Evolutionary conservation across 2,113 vertebrate species (phyloP), one percentile per base, ranked within the genome.

Genomic region (Falcunculus frontatus): DNA sequence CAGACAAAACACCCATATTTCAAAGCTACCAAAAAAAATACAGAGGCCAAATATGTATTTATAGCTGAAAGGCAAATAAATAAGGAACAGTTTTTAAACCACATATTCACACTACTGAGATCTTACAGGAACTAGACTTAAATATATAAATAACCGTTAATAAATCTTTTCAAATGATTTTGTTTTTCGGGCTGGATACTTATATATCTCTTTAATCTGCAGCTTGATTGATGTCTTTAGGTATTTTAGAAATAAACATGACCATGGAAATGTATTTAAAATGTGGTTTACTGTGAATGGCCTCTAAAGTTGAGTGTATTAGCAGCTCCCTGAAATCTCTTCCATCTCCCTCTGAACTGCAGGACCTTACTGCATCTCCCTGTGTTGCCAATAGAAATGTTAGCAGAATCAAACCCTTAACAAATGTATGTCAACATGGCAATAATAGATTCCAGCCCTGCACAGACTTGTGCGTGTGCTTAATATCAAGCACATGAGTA

Each of bases 401-500:
- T 93, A 95, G 79, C 47, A 94, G 86, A 90, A 84, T 84, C 90
- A 92, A 92, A 94, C 79, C 93, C 92, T 89, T 90, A 93, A 89
- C 90, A 96, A 96, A 96, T 92, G 80, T 64, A 96, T 81, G 90
- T 92, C 93, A 96, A 95, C 93, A 96, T 84, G 95, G 73, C 42
- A 96, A 90, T 96, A 96, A 97, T 96, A 89, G 93, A 93, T 96
- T 96, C 96, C 96, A 97, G 92, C 92, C 83, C 0, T 73, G 57
- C 83, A 89, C 41, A 90, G 90, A 72, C 56, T 84, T 83, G 69
- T 88, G 90, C 0, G 2, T 84, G 69, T 93, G 88, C 65, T 90
- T 96, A 96, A 97, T 96, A 89, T 89, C 92, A 96, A 97, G 96
- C 96, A 96, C 90, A 92, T 96, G 96, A 96, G 90, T 97, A 90